Conservation (phyloP, 2,888 invertebrate genomes). For the Syritta pipiens region DNA sequence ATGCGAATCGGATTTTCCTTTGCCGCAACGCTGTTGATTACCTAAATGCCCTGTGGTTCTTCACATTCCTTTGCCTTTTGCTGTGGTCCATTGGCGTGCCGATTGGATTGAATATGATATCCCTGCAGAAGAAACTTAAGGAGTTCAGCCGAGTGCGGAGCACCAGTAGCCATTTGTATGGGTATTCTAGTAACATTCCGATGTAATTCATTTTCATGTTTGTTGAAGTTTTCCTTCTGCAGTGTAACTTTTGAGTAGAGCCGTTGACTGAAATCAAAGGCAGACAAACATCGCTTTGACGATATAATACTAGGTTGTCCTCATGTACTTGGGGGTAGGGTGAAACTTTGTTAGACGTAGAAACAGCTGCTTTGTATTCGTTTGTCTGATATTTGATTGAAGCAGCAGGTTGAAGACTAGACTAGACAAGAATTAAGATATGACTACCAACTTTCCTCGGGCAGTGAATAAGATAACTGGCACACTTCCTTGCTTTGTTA, state of each 20-base stretch:
- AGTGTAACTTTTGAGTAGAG: not conserved
- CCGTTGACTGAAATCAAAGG: not conserved
- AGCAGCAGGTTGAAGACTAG: too few species aligned
- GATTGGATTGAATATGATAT: constrained; percentile 82
- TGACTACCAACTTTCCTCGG: too few species aligned
- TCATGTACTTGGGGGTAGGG: too few species aligned
- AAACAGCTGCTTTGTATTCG: too few species aligned
- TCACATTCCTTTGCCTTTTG: constrained; percentile 81
- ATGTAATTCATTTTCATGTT: constrained; percentile 54
- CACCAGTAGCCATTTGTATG: constrained; percentile 71
- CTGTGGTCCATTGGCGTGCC: constrained; percentile 84
- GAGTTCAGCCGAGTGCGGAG: constrained; percentile 57
- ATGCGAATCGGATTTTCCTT: constrained; percentile 82
- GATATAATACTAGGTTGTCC: too few species aligned
- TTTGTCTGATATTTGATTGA: too few species aligned
- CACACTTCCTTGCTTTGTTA: too few species aligned
- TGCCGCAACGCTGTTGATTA: constrained; percentile 78
- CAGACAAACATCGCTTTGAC: too few species aligned
- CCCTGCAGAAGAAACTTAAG: constrained; percentile 75
- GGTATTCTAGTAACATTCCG: constrained; percentile 61
- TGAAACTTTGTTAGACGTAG: too few species aligned
- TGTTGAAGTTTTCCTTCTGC: constrained; percentile 17
- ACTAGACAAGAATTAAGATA: too few species aligned
- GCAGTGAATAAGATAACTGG: too few species aligned
- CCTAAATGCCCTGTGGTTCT: constrained; percentile 85